Conservation (phyloP, 2,797 vertebrate genomes). For the Anableps anableps region DNA sequence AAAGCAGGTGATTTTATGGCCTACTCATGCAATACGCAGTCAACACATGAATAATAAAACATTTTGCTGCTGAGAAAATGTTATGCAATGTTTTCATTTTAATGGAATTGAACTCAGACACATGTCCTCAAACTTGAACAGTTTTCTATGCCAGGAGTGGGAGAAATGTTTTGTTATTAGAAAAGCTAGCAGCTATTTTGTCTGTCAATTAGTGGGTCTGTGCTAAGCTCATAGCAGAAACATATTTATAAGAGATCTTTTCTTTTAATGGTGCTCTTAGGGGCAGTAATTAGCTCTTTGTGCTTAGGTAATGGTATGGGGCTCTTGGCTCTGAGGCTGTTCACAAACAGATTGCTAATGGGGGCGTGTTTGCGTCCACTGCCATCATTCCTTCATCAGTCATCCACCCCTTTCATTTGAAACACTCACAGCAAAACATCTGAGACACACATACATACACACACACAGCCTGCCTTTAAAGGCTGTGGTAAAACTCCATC, state of each 20-base stretch:
- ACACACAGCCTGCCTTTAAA: conserved; percentile 21
- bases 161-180: conserved; percentile 19
- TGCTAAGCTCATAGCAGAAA: conserved; percentile 26
- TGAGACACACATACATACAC: conserved; percentile 16
- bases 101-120: conserved; percentile 11
- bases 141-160: conserved; percentile 10
- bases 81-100: conserved; percentile 1
- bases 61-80: neutral
- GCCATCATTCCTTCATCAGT: conserved; percentile 66
- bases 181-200: conserved; percentile 34
- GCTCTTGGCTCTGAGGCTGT: conserved; percentile 56
- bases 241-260: conserved; percentile 43
- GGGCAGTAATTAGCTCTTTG: conserved; percentile 62
- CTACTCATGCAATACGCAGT: neutral
- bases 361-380: conserved; percentile 65
- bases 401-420: conserved; percentile 59
- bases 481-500: conserved; percentile 45
- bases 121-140: neutral
- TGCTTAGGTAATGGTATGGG: conserved; percentile 57
- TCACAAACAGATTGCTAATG: conserved; percentile 71
- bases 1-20: neutral
- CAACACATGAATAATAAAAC: neutral
- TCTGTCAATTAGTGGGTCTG: conserved; percentile 46
- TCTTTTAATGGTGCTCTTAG: conserved; percentile 52
- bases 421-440: conserved; percentile 46